phyloP scores from a whole-genome alignment of 2,797 vertebrate genomes.

The Gorsachius magnificus region DNA sequence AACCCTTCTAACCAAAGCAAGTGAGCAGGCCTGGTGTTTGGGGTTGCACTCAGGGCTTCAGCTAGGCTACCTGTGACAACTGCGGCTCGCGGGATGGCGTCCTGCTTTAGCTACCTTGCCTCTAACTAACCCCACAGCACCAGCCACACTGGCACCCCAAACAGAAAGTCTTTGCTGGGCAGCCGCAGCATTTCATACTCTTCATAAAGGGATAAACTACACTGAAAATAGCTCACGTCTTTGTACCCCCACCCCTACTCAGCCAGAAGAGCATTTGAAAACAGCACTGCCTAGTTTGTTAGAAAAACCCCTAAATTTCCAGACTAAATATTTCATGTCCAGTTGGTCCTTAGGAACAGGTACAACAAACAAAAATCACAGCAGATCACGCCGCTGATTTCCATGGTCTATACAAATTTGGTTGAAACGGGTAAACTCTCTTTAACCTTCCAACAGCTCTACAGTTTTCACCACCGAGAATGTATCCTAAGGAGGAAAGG shows the following conservation, averaged over 20 bases:
- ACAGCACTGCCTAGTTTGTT: not conserved
- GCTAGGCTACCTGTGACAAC: not conserved
- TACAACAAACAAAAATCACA: not conserved
- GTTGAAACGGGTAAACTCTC: not conserved
- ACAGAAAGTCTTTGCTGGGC: not conserved
- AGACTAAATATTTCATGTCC: not conserved
- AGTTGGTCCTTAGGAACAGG: not conserved
- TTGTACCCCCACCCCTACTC: not conserved
- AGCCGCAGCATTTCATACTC: not conserved
- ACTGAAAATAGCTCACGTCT: not conserved
- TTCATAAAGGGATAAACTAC: not conserved
- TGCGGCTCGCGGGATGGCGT: not conserved
- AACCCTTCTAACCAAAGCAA: not conserved
- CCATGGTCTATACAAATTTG: not conserved
- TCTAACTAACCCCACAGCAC: not conserved
- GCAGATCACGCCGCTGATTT: not conserved
- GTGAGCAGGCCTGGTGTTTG: rapidly evolving
- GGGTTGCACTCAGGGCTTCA: not conserved
- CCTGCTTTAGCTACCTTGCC: not conserved
- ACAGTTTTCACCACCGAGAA: not conserved
- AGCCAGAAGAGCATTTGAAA: not conserved
- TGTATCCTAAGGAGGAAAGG: not conserved
- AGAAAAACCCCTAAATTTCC: not conserved
- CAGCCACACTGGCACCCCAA: not conserved
- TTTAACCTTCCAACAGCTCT: not conserved